These are phyloP conservation scores for Lamprologus ornatipinnis DNA, from an alignment of 2,113 vertebrate species.

Conservation along the genomic window DNA sequence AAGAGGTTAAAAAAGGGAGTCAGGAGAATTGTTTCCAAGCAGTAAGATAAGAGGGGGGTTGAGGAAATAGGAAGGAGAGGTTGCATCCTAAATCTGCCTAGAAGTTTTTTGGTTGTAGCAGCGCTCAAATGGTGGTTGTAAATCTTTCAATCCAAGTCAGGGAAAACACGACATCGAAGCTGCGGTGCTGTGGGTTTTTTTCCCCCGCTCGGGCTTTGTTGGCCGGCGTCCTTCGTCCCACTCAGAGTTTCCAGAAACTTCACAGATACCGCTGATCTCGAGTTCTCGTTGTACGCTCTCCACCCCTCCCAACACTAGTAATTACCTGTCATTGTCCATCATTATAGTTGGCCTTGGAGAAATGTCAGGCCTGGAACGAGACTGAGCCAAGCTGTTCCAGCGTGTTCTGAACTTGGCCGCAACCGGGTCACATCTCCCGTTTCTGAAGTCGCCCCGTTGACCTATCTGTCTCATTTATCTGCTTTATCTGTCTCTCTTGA, in stretches of 20 bases:
- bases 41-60: not conserved
- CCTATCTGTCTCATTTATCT: not conserved
- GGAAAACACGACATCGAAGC: not conserved
- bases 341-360: slow-evolving; percentile 56
- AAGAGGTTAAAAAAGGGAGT: not conserved
- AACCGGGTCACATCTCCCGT: not conserved
- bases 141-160: not conserved
- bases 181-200: not conserved
- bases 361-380: slow-evolving; percentile 47
- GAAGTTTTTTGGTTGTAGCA: not conserved
- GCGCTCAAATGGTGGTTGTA: not conserved
- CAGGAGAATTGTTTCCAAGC: not conserved
- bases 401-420: not conserved
- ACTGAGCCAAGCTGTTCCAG: slow-evolving; percentile 19
- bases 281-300: not conserved
- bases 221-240: not conserved
- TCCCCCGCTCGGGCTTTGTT: not conserved
- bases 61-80: not conserved
- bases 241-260: slow-evolving; percentile 57
- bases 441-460: not conserved
- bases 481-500: not conserved
- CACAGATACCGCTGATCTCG: slow-evolving; percentile 41
- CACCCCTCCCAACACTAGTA: slow-evolving; percentile 31
- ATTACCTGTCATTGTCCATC: slow-evolving; percentile 64
- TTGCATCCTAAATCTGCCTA: not conserved